These are phyloP conservation scores for Pyrrhopygopsis socrates DNA, from an alignment of 2,888 invertebrate genomes.

Conservation along the genomic window DNA sequence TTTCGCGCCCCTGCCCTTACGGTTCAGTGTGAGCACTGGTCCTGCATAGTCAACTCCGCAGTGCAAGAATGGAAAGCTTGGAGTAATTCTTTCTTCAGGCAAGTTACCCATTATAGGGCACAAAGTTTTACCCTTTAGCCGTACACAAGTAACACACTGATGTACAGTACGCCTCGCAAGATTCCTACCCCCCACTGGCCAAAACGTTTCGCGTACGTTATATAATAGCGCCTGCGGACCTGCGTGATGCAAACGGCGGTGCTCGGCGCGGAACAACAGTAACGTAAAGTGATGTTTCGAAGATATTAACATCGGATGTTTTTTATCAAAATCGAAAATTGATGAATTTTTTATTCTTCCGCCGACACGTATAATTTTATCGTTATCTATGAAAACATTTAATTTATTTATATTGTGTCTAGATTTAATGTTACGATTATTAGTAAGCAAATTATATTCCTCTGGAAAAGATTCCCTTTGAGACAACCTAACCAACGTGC, in stretches of 20 bases:
- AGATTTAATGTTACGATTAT: neutral
- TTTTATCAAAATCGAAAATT: constrained; percentile 53
- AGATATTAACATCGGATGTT: constrained; percentile 57
- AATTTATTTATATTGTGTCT: neutral
- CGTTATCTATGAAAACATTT: constrained; percentile 18
- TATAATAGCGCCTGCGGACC: too few relatives aligned
- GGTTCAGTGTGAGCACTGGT: too few relatives aligned
- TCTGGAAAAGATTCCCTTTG: neutral
- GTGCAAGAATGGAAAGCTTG: too few relatives aligned
- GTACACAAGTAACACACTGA: constrained; percentile 27
- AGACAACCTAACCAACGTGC: neutral
- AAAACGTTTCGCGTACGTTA: too few relatives aligned
- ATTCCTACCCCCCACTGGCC: constrained; percentile 54
- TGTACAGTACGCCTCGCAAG: constrained; percentile 46
- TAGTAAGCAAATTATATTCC: neutral
- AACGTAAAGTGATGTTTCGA: constrained; percentile 51
- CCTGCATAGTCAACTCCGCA: too few relatives aligned
- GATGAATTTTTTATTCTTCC: constrained; percentile 31
- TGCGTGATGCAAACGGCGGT: too few relatives aligned
- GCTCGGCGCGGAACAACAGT: constrained; percentile 42
- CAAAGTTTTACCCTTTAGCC: constrained; percentile 38
- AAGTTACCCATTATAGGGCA: constrained; percentile 68
- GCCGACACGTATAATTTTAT: constrained; percentile 42
- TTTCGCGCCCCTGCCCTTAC: too few relatives aligned
- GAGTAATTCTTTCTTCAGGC: constrained; percentile 9